Conservation (phyloP, 2,113 vertebrate genomes). For the Rattus norvegicus region DNA sequence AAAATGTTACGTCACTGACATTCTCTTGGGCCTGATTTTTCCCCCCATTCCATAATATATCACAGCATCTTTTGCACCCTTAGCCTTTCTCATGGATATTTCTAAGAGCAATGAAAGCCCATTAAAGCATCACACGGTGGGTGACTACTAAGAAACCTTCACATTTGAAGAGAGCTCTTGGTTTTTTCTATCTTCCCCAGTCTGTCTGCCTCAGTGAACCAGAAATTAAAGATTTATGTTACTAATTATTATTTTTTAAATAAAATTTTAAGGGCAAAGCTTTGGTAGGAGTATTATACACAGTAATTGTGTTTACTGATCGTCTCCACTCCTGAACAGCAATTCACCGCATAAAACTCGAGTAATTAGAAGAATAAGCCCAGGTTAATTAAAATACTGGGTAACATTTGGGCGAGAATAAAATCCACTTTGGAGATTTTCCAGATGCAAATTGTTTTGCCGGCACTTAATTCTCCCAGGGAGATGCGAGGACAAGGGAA, state of each 20-base stretch:
- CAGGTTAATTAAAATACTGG: slow-evolving; percentile 82
- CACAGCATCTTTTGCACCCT: not conserved
- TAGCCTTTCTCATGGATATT: not conserved
- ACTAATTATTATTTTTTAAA: slow-evolving; percentile 80
- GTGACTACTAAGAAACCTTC: slow-evolving; percentile 29
- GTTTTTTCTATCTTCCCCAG: not conserved
- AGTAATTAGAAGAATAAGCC: slow-evolving; percentile 82
- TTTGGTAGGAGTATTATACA: slow-evolving; percentile 63
- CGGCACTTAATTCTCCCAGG: slow-evolving; percentile 68
- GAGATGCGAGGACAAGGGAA: slow-evolving; percentile 62
- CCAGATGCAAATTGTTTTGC: slow-evolving; percentile 59
- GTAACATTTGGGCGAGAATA: slow-evolving; percentile 72
- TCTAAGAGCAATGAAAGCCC: not conserved
- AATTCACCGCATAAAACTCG: slow-evolving; percentile 65
- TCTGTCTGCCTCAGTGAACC: slow-evolving; percentile 62
- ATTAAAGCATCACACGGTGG: not conserved
- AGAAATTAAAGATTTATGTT: slow-evolving; percentile 78
- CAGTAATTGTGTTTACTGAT: slow-evolving; percentile 75
- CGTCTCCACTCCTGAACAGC: slow-evolving; percentile 40
- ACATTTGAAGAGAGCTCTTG: slow-evolving; percentile 14
- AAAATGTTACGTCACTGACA: slow-evolving; percentile 4
- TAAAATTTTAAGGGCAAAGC: slow-evolving; percentile 77
- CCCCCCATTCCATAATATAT: slow-evolving; percentile 5
- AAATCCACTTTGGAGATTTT: slow-evolving; percentile 76
- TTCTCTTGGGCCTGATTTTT: not conserved